Conservation (phyloP, 2,797 vertebrate species). For the Rhincodon typus region DNA sequence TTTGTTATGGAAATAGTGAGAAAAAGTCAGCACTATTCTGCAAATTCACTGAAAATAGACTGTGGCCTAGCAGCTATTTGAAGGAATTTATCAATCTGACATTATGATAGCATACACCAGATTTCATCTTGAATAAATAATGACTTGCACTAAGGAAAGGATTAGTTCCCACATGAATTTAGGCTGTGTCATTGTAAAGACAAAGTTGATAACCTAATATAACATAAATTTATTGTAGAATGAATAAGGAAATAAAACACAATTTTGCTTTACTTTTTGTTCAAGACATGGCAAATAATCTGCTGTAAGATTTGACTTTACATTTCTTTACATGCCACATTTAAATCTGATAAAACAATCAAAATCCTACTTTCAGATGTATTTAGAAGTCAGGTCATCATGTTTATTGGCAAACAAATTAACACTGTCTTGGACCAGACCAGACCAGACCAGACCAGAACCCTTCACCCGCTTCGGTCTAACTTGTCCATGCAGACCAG, state of each 20-base stretch:
- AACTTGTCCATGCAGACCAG: too few relatives aligned
- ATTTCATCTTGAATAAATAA: not conserved
- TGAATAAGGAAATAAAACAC: not conserved
- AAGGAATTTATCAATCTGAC: not conserved
- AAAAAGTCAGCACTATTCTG: not conserved
- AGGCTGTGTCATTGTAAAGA: not conserved
- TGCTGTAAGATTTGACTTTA: not conserved
- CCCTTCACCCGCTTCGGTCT: too few relatives aligned
- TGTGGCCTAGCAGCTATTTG: not conserved
- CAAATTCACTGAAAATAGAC: not conserved
- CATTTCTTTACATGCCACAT: not conserved
- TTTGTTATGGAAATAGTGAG: not conserved
- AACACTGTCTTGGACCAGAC: too few relatives aligned
- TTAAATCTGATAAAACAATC: not conserved
- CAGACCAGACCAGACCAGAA: too few relatives aligned
- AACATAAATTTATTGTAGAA: not conserved
- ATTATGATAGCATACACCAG: not conserved
- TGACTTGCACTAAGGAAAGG: not conserved
- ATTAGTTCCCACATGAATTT: constrained; percentile 33
- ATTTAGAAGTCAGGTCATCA: not conserved
- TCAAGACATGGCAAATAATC: not conserved
- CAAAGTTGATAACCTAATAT: not conserved
- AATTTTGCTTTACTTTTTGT: not conserved
- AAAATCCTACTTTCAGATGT: not conserved
- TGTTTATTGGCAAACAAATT: too few relatives aligned